Evolutionary conservation across 2,113 vertebrate genomes (phyloP), one percentile per base, ranked within the genome.

Genomic region (Mola mola): DNA sequence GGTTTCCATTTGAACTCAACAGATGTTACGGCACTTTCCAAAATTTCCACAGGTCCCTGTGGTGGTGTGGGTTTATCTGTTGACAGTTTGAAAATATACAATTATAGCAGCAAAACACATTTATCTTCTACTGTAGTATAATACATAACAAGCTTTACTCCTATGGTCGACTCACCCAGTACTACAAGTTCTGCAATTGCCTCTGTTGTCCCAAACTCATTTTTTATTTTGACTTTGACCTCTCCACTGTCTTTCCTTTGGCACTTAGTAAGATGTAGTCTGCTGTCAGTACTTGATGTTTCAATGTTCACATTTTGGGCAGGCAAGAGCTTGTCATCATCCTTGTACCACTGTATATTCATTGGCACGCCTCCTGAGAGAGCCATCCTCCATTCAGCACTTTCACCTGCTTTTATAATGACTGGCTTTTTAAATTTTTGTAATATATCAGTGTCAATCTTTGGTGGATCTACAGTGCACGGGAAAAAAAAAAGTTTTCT

Each of bases 61-160:
- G 95, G 95, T 19, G 92, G 74, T 31, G 92, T 91, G 24, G 95
- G 93, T 73, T 94, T 97, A 65, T 95, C 92, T 93, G 70, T 41
- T 52, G 4, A 41, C 0, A 64, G 50, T 68, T 49, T 29, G 2
- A 53, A 40, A 66, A 42, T 0, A 48, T 22, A 16, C 51, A 1
- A n/a, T 42, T 17, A 12, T 13, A 28, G 31, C 33, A 15, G 10
- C 1, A 22, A 29, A n/a, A 36, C 17, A 34, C 6, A 15, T 37
- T 5, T 31, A n/a, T n/a, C n/a, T n/a, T n/a, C n/a, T n/a, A n/a
- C n/a, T 31, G 25, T 13, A 8, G 2, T n/a, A n/a, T n/a, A 17
- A 36, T 33, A 4, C n/a, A 15, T 47, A 21, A 8, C 6, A 34
- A 42, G 57, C 2, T n/a, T 4, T 17, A 33, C 17, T 56, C 1